Evolutionary conservation across 2,888 invertebrate species (phyloP), one percentile per base, ranked within the genome.

Genomic region (Himalopsyche kuldschensis): DNA sequence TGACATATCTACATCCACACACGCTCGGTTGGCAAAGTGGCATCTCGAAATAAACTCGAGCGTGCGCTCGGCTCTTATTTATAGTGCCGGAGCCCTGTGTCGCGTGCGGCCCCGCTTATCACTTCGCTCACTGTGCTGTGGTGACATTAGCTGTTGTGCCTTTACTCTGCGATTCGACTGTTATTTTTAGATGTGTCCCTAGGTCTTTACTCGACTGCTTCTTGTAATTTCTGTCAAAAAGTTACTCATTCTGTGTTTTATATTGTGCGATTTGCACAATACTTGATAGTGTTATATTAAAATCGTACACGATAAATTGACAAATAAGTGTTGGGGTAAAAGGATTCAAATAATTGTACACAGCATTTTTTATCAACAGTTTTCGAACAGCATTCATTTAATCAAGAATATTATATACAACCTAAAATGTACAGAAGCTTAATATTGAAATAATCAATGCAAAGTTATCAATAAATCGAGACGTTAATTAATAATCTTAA

Each of bases 1-100:
- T 41, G 31, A 41, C 35, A 41, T 77, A 77, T 75, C n/a, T 41
- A 41, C 41, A 32, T 35, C 46, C 32, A n/a, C 77, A 77, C 77
- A 69, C 69, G 27, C 69, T 30, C 27, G 10, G 69, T 69, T n/a
- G 69, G 63, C 63, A 17, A 27, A 76, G 76, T 32, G 63, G 69
- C 78, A 76, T 83, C 86, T 86, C 78, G 85, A 86, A 86, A 86
- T 86, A 86, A 84, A 86, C 84, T 79, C 41, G 77, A 86, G 86
- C 84, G 84, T 84, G 27, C 77, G 80, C 81, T 80, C 80, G 20
- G 80, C 48, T 79, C 55, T 84, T 86, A 84, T 86, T 86, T 86
- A 84, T 84, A 85, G 86, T 84, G 84, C 83, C 82, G 78, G 20
- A 84, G 83, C 69, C 15, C 11, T 78, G 63, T 69, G 76, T 11